These are phyloP conservation scores for Zootermopsis nevadensis DNA, from an alignment of 2,888 invertebrate genomes.

Conservation along the genomic window DNA sequence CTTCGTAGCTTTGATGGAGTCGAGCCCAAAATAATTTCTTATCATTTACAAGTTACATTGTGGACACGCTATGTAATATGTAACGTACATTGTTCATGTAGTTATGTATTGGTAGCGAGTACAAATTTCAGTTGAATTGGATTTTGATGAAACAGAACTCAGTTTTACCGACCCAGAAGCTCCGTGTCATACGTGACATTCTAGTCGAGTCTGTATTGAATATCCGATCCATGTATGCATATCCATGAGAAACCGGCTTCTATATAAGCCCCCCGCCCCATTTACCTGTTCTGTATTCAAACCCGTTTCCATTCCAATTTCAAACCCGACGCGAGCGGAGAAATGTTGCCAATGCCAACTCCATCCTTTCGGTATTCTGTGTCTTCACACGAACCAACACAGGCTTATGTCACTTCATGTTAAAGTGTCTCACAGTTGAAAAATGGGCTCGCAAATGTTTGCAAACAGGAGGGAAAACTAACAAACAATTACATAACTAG, in stretches of 20 bases:
- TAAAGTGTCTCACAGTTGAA: not conserved
- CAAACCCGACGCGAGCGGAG: constrained; percentile 43
- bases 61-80: too few species aligned
- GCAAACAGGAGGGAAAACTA: not conserved
- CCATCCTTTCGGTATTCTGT: constrained; percentile 23
- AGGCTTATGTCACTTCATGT: constrained; percentile 13
- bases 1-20: too few species aligned
- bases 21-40: too few species aligned
- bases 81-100: too few species aligned
- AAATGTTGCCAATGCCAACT: constrained; percentile 28
- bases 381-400: constrained; percentile 7
- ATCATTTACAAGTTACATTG: too few species aligned
- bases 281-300: constrained; percentile 45
- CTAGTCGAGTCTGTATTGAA: constrained; percentile 23
- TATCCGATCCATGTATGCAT: constrained; percentile 37
- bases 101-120: not conserved
- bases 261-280: too few species aligned
- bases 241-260: constrained; percentile 24
- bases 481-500: too few species aligned
- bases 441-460: not conserved
- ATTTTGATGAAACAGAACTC: not conserved
- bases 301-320: constrained; percentile 46
- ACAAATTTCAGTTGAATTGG: constrained; percentile 3
- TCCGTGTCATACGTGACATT: constrained; percentile 13
- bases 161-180: constrained; percentile 18